Conservation (phyloP, 2,797 vertebrate genomes). For the Clarias laeviceps region DNA sequence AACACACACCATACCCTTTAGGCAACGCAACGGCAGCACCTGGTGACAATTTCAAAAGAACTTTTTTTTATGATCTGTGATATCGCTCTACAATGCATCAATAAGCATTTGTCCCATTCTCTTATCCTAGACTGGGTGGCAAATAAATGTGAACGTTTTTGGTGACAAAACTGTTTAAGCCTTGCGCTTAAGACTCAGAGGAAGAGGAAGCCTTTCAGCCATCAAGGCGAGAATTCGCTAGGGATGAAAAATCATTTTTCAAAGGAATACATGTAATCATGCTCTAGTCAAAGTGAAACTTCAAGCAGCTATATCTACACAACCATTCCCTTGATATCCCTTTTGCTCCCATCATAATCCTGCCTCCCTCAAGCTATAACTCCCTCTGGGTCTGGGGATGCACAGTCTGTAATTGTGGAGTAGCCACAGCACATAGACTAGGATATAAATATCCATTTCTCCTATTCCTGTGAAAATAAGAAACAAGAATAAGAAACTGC, state of each 20-base stretch:
- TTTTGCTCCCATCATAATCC: constrained; percentile 40
- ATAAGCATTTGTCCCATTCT: background rate
- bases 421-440: constrained; percentile 80
- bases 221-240: background rate
- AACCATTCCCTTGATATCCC: constrained; percentile 47
- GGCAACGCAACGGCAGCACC: background rate
- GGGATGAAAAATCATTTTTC: background rate
- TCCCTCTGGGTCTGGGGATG: constrained; percentile 74
- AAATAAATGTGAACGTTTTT: background rate
- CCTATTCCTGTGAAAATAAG: constrained; percentile 81
- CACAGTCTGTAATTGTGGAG: constrained; percentile 82
- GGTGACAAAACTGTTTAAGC: background rate
- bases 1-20: background rate
- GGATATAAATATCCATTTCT: constrained; percentile 82
- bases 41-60: background rate
- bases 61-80: background rate
- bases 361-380: constrained; percentile 71
- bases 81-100: background rate
- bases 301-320: background rate
- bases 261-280: constrained; percentile 45
- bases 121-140: background rate
- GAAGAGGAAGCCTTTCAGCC: background rate
- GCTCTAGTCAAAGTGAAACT: background rate
- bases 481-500: constrained; percentile 61
- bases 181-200: background rate